Evolutionary conservation across 2,113 vertebrate species (phyloP).

Genomic region (Neoarius graeffei): DNA sequence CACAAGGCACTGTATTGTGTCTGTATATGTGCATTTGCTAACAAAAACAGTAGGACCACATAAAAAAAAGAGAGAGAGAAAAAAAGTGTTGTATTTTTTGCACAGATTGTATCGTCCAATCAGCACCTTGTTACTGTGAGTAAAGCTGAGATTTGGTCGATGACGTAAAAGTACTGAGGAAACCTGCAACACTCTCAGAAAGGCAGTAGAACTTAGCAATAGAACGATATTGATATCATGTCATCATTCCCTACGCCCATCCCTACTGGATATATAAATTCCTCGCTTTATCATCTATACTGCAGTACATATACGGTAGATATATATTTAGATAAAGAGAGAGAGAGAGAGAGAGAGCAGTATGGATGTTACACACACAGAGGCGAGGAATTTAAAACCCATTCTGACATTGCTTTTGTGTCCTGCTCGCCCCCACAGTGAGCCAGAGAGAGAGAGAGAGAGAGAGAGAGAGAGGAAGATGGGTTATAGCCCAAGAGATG

Average conservation of each 20-base stretch:
- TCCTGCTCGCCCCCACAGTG: constrained; percentile 50
- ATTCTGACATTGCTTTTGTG: constrained; percentile 52
- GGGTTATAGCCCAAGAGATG: constrained; percentile 56
- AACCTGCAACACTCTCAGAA: constrained; percentile 15
- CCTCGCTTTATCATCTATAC: background rate
- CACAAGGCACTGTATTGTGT: background rate
- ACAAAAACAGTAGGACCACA: background rate
- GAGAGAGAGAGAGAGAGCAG: background rate
- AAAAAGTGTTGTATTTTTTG: background rate
- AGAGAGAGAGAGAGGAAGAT: constrained; percentile 47
- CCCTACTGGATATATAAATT: background rate
- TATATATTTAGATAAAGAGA: constrained; percentile 5
- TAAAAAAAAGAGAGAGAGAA: background rate
- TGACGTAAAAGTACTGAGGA: constrained; percentile 19
- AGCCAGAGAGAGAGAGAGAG: constrained; percentile 12
- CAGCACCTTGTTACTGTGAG: constrained; percentile 16
- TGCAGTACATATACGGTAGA: background rate
- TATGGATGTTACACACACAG: constrained; percentile 30
- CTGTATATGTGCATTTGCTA: background rate
- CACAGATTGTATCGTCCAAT: background rate
- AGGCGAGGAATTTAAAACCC: constrained; percentile 46
- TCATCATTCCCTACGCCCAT: background rate
- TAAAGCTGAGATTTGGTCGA: background rate
- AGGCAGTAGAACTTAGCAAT: background rate
- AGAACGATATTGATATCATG: background rate